A percentile compares a stretch with the other conserved stretches of the same genome.
Conservation (phyloP, 35 echinoderm and acorn worm species). For the Apostichopus parvimensis region DNA sequence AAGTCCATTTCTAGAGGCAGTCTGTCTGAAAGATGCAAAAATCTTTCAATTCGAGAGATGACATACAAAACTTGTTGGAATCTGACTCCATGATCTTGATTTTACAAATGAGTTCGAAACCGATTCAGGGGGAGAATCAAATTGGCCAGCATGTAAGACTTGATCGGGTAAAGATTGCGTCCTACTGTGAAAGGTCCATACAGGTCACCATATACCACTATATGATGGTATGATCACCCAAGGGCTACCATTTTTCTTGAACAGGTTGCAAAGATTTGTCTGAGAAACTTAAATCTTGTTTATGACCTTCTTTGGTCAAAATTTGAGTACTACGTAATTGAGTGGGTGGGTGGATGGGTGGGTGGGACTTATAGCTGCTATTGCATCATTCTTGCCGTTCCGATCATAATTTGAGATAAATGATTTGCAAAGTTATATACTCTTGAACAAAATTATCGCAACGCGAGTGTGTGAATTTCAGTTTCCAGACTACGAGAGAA, state of each 20-base stretch:
- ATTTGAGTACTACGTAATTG: too few relatives aligned
- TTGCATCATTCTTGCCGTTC: neutral
- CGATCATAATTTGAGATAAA: too few relatives aligned
- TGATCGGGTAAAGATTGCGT: neutral
- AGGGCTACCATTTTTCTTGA: too few relatives aligned
- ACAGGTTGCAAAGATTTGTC: too few relatives aligned
- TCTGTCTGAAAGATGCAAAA: neutral
- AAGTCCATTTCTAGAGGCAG: neutral
- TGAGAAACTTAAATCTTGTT: neutral
- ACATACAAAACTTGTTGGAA: neutral
- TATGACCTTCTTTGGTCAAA: too few relatives aligned
- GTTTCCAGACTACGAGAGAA: too few relatives aligned
- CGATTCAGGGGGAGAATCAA: conserved; percentile 13
- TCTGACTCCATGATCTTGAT: conserved; percentile 20
- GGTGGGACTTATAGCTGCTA: neutral
- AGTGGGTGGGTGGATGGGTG: neutral
- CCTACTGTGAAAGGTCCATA: conserved; percentile 1
- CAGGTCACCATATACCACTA: neutral
- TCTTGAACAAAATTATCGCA: too few relatives aligned
- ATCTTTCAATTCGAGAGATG: neutral
- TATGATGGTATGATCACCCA: too few relatives aligned
- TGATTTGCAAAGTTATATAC: too few relatives aligned
- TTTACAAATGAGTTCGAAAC: conserved; percentile 36
- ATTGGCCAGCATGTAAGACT: neutral
- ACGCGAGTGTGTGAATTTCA: too few relatives aligned